These are phyloP conservation scores for Scatophagus argus DNA, from an alignment of 2,113 vertebrate species.

Conservation along the genomic window DNA sequence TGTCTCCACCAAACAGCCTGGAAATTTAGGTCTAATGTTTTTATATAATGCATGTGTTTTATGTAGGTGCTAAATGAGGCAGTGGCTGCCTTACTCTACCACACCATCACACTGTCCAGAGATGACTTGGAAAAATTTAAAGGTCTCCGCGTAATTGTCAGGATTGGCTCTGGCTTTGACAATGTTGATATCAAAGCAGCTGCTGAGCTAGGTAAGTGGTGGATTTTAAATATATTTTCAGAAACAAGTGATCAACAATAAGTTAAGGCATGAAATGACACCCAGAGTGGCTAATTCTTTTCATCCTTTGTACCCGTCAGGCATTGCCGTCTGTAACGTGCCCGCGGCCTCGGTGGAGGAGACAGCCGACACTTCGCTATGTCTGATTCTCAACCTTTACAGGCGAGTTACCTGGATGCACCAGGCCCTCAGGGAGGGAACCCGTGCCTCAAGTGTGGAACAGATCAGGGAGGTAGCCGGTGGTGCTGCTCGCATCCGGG, in stretches of 20 bases:
- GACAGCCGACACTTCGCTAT: slow-evolving; percentile 92
- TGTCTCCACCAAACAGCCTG: neutral
- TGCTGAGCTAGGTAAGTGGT: slow-evolving; percentile 88
- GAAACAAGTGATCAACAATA: neutral
- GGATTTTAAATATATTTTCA: neutral
- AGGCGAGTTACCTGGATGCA: slow-evolving; percentile 93
- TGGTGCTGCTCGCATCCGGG: slow-evolving; percentile 92
- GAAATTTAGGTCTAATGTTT: neutral
- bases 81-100: slow-evolving; percentile 91
- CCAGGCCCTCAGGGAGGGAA: slow-evolving; percentile 92
- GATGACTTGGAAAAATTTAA: slow-evolving; percentile 94
- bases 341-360: slow-evolving; percentile 92
- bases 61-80: slow-evolving; percentile 91
- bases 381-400: slow-evolving; percentile 93
- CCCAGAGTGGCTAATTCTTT: neutral
- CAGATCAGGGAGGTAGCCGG: slow-evolving; percentile 93
- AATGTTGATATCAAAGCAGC: slow-evolving; percentile 93
- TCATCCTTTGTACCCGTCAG: slow-evolving; percentile 56
- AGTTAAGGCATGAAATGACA: neutral
- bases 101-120: slow-evolving; percentile 92
- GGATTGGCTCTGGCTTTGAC: slow-evolving; percentile 92
- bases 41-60: neutral
- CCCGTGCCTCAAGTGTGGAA: slow-evolving; percentile 89
- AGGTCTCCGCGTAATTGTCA: slow-evolving; percentile 91
- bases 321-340: slow-evolving; percentile 92